Evolutionary conservation across 2,113 vertebrate genomes (phyloP).

Genomic region (Pholis gunnellus): DNA sequence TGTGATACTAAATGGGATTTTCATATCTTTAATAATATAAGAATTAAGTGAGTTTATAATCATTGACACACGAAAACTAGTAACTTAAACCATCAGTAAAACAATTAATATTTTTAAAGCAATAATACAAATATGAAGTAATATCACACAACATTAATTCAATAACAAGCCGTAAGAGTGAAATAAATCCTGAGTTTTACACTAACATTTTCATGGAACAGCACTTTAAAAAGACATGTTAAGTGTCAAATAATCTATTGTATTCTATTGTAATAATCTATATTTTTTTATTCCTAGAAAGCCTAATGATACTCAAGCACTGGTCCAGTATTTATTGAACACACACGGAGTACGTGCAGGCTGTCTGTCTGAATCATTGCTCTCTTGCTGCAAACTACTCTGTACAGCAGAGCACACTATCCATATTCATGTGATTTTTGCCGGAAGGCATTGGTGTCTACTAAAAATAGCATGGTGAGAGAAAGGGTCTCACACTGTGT

Average conservation of each 20-base stretch:
- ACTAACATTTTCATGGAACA: neutral
- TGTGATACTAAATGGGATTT: neutral
- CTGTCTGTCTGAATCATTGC: conserved; percentile 79
- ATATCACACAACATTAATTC: neutral
- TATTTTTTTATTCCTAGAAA: conserved; percentile 35
- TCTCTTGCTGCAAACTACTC: conserved; percentile 75
- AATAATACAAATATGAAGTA: neutral
- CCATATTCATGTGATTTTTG: conserved; percentile 87
- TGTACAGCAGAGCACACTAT: conserved; percentile 81
- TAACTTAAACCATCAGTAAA: neutral
- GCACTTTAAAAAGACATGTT: neutral
- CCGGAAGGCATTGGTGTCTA: conserved; percentile 84
- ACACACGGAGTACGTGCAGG: conserved; percentile 68
- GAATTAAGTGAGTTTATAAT: neutral
- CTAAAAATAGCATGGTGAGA: conserved; percentile 86
- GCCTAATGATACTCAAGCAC: conserved; percentile 26
- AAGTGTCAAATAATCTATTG: neutral
- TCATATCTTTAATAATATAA: neutral
- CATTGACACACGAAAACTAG: neutral
- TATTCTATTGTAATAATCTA: neutral
- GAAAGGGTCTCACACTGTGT: conserved; percentile 80
- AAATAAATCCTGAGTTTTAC: conserved; percentile 1
- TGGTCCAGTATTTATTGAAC: conserved; percentile 61
- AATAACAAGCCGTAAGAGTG: conserved; percentile 11
- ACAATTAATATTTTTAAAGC: neutral